These are phyloP conservation scores for Oedothorax gibbosus DNA, from an alignment of 1,140 invertebrate genomes.

Conservation along the genomic window DNA sequence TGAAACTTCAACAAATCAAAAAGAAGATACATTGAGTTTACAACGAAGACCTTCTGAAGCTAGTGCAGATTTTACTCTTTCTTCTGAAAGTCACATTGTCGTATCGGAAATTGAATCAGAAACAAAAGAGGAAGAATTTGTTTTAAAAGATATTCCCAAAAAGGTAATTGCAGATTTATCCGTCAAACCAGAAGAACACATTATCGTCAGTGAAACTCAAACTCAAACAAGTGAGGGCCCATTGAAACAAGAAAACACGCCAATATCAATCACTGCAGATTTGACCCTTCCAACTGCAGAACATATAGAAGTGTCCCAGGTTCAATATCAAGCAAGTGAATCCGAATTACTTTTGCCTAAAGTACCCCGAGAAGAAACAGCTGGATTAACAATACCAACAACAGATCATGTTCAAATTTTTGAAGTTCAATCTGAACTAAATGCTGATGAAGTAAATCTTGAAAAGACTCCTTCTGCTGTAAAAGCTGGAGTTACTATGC, in stretches of 20 bases:
- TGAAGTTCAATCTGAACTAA: slow-evolving; percentile 55
- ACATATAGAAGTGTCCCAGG: slow-evolving; percentile 60
- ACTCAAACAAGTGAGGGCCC: slow-evolving; percentile 45
- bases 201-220: slow-evolving; percentile 47
- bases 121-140: slow-evolving; percentile 56
- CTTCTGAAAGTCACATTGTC: slow-evolving; percentile 40
- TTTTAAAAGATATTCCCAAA: slow-evolving; percentile 23
- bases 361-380: slow-evolving; percentile 34
- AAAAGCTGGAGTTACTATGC: slow-evolving; percentile 52
- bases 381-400: slow-evolving; percentile 47
- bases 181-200: slow-evolving; percentile 49
- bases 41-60: slow-evolving; percentile 67
- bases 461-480: slow-evolving; percentile 49
- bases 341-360: slow-evolving; percentile 49
- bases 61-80: slow-evolving; percentile 68
- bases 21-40: slow-evolving; percentile 45
- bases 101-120: slow-evolving; percentile 58
- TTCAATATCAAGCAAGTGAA: slow-evolving; percentile 57
- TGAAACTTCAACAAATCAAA: slow-evolving; percentile 31
- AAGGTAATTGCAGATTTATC: slow-evolving; percentile 45
- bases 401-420: slow-evolving; percentile 52
- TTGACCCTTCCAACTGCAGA: slow-evolving; percentile 57
- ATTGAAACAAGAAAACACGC: slow-evolving; percentile 28
- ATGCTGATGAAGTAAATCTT: slow-evolving; percentile 37
- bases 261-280: slow-evolving; percentile 35